Base-by-base conservation (phyloP, 2,888 invertebrate species). In the Drosophila mimetica region DNA sequence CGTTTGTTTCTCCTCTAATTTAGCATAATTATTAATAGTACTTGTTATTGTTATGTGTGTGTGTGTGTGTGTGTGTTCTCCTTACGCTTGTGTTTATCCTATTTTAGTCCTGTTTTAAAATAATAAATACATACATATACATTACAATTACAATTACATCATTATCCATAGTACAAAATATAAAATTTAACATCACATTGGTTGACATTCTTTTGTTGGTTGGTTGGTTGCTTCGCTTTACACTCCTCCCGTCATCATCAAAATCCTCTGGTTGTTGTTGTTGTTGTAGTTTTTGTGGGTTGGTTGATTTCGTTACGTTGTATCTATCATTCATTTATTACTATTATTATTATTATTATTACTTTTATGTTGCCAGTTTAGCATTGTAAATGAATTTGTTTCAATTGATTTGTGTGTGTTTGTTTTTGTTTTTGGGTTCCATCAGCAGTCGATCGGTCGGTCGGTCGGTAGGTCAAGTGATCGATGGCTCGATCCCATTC, bases 141-240 rank as follows among this genome's bases (percentile, higher is more conserved):
- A 81, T 88, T 82, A 82, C 83, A 82, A 72, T 80, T 87, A 82
- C 88, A 72, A 66, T 71, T 72, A 72, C 70, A 86, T 81, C 80
- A 86, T 70, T 81, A 81, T 82, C 80, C 82, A 85, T 82, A 82
- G 82, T 82, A 82, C 86, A 82, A 83, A 88, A 83, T 88, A 86
- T 83, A 83, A 83, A 88, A 86, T 83, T 83, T 86, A 83, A 83
- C 83, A 83, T 83, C 83, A 83, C 83, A 83, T 83, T 83, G 83
- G 88, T 83, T 83, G 88, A 83, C 83, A 86, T 88, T 88, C 88
- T 83, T 88, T 83, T 83, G 82, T 82, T 83, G 88, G 82, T 88
- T 82, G 82, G 82, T 82, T 83, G 82, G 82, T 83, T 83, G 86
- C 83, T 83, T 83, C 88, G 82, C 88, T 87, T 85, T 54, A 70